Evolutionary conservation across 2,113 vertebrate species (phyloP).

Genomic region (Poicephalus meyeri): DNA sequence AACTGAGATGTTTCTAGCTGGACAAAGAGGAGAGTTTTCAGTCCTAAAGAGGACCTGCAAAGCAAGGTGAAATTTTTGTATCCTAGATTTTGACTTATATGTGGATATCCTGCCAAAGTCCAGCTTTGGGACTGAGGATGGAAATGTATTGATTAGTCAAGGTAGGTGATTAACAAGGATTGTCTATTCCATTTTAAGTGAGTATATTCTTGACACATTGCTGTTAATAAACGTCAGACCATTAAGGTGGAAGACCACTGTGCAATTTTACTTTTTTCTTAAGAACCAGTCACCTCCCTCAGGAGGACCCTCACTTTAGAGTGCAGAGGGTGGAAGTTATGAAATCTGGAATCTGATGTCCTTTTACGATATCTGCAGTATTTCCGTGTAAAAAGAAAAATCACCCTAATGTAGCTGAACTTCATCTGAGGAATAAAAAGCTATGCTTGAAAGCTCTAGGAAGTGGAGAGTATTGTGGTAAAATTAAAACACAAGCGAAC

Average conservation of each 20-base stretch:
- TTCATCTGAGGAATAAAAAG: neutral
- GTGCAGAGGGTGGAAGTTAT: neutral
- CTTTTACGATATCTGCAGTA: neutral
- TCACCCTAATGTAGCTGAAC: neutral
- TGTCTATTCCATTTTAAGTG: neutral
- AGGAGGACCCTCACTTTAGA: neutral
- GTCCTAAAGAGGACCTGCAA: neutral
- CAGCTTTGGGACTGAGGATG: neutral
- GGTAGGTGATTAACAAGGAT: neutral
- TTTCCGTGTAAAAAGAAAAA: neutral
- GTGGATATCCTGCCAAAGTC: neutral
- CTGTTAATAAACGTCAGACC: neutral
- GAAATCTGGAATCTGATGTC: neutral
- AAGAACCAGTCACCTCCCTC: neutral
- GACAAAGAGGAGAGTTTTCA: neutral
- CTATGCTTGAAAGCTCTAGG: neutral
- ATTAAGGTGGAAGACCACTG: neutral
- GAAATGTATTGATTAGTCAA: neutral
- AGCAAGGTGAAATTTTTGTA: neutral
- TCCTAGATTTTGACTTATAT: neutral
- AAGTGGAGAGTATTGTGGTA: neutral
- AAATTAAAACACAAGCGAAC: neutral
- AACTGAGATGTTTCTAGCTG: neutral
- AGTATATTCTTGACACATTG: neutral
- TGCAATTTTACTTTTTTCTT: neutral